Evolutionary conservation across 2,113 vertebrate genomes (phyloP).

Genomic region (Zosterops pallidus): DNA sequence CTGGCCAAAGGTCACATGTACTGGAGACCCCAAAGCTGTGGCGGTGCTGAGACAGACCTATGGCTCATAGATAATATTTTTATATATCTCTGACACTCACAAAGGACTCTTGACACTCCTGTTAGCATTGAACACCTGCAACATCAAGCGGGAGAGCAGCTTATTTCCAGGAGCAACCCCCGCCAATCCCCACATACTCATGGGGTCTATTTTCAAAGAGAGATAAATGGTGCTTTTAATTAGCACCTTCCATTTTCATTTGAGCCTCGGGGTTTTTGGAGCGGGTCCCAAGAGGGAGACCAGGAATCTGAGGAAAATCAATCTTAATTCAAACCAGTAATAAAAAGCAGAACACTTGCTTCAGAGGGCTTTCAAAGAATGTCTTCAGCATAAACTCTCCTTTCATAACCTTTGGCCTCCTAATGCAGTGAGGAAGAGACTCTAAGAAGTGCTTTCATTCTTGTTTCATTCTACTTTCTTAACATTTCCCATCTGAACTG

Average conservation of each 20-base stretch:
- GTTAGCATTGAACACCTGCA: background rate
- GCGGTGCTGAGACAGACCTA: background rate
- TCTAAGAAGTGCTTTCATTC: background rate
- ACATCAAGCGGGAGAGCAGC: background rate
- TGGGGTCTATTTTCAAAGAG: conserved; percentile 62
- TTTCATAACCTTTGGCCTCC: conserved; percentile 53
- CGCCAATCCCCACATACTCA: background rate
- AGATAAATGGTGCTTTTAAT: conserved; percentile 70
- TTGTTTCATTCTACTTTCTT: background rate
- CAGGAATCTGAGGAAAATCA: conserved; percentile 69
- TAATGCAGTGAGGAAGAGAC: conserved; percentile 36
- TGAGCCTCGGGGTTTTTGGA: conserved; percentile 61
- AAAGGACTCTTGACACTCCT: background rate
- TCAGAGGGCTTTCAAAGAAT: conserved; percentile 49
- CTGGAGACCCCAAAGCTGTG: background rate
- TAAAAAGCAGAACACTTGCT: conserved; percentile 67
- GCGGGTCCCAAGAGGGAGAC: conserved; percentile 21
- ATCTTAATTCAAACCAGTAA: conserved; percentile 75
- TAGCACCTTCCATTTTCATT: conserved; percentile 73
- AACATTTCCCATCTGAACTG: background rate
- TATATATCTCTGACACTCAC: background rate
- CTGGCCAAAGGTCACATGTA: background rate
- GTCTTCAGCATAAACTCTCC: conserved; percentile 33
- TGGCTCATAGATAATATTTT: background rate
- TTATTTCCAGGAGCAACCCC: conserved; percentile 4